Conservation (phyloP, 2,113 vertebrate species). For the Amblyornis subalaris region DNA sequence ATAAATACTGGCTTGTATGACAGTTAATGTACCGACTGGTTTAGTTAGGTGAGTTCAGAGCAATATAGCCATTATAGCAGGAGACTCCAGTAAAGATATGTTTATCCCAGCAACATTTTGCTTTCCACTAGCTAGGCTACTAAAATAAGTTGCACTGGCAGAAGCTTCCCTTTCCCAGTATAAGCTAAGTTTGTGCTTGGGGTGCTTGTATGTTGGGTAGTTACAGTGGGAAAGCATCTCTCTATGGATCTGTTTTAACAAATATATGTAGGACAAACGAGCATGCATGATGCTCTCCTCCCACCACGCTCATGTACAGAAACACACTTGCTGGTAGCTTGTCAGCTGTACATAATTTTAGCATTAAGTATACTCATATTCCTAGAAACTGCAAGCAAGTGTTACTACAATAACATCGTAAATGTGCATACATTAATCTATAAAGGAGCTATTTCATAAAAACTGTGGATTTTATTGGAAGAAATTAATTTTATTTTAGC, state of each 20-base stretch:
- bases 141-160: not conserved
- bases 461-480: not conserved
- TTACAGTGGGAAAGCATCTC: not conserved
- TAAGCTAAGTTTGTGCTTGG: not conserved
- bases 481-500: not conserved
- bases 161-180: not conserved
- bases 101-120: not conserved
- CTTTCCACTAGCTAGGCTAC: not conserved
- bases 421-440: slow-evolving; percentile 23
- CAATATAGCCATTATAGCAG: not conserved
- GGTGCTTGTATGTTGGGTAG: not conserved
- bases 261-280: not conserved
- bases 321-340: not conserved
- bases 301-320: not conserved
- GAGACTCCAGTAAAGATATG: not conserved
- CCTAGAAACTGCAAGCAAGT: not conserved
- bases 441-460: not conserved
- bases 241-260: not conserved
- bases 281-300: not conserved
- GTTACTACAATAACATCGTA: not conserved
- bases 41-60: not conserved
- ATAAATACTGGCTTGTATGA: not conserved
- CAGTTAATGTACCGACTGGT: not conserved
- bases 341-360: slow-evolving; percentile 36
- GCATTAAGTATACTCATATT: slow-evolving; percentile 16